Conservation (phyloP, 2,888 invertebrate genomes). For the Lomographa bimaculata region DNA sequence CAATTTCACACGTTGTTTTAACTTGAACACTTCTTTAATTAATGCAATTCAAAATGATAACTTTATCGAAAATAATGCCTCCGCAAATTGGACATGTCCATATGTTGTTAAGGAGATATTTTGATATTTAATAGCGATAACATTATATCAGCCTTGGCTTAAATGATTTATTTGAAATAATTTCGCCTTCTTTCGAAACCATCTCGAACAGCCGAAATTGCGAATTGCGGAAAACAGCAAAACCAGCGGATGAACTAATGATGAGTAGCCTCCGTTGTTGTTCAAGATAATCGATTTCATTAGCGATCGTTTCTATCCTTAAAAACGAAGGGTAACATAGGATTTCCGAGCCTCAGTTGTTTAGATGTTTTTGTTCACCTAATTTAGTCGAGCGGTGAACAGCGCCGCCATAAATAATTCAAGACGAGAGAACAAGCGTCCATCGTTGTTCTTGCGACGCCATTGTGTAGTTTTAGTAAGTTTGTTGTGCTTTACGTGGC, state of each 20-base stretch:
- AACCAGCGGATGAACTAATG: constrained; percentile 38
- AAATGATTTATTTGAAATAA: not conserved
- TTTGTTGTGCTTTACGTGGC: constrained; percentile 42
- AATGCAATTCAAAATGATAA: constrained; percentile 2
- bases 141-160: too few species aligned
- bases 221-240: constrained; percentile 23
- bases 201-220: constrained; percentile 11
- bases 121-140: too few species aligned
- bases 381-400: constrained; percentile 69
- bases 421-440: constrained; percentile 57
- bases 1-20: constrained; percentile 15
- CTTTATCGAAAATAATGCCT: too few species aligned
- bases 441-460: constrained; percentile 63
- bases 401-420: constrained; percentile 75
- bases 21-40: constrained; percentile 6
- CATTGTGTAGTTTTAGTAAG: constrained; percentile 58
- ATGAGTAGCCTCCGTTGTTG: constrained; percentile 36
- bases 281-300: constrained; percentile 41
- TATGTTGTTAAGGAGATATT: too few species aligned
- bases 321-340: constrained; percentile 52
- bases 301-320: constrained; percentile 42
- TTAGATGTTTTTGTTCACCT: constrained; percentile 61
- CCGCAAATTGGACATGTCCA: too few species aligned
- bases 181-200: constrained; percentile 4
- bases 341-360: constrained; percentile 51